Base-by-base conservation (phyloP, 2,888 invertebrate genomes). In the Sialis lutaria region DNA sequence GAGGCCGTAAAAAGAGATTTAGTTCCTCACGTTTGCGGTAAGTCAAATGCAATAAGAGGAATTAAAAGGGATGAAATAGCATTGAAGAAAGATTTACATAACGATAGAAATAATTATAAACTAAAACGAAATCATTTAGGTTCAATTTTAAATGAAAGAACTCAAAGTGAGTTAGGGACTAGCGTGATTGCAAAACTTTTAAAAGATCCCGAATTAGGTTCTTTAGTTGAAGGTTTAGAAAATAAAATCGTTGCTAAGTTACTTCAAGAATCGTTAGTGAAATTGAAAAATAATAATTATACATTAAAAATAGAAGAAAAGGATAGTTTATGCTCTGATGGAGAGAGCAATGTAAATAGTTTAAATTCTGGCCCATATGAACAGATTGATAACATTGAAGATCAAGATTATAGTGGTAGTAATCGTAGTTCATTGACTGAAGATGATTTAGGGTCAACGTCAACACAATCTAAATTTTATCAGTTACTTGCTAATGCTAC, bases 1-100 rank as follows among this genome's bases (percentile, higher is more conserved):
- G 82, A 83, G 70, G 84, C 84, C 10, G 79, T 83, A 4, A 74
- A 74, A 57, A 69, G 78, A 54, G 82, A 84, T 63, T 67, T 83
- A 52, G 77, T 84, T 56, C 83, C 84, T 41, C 83, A 83, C 60
- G 79, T 84, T 46, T 84, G 84, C 63, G 83, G 83, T 32, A 77
- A 77, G 62, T 58, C 64, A 54, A 67, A 68, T 51, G 66, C 58
- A 57, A 64, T 68, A 63, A 61, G 59, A 63, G 58, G 54, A 49
- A 33, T 32, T 10, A 46, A 46, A 46, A 33, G 35, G n/a, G 39
- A 22, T 39, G 22, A n/a, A 34, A 35, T 35, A 9, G 22, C 22
- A 22, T 22, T 22, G 22, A 22, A 22, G 22, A 22, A 22, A 22
- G 22, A 42, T n/a, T 2, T 30, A 10, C 12, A 33, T 34, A 3